phyloP scores from a whole-genome alignment of 2,113 vertebrate genomes.

The Elaphurus davidianus region DNA sequence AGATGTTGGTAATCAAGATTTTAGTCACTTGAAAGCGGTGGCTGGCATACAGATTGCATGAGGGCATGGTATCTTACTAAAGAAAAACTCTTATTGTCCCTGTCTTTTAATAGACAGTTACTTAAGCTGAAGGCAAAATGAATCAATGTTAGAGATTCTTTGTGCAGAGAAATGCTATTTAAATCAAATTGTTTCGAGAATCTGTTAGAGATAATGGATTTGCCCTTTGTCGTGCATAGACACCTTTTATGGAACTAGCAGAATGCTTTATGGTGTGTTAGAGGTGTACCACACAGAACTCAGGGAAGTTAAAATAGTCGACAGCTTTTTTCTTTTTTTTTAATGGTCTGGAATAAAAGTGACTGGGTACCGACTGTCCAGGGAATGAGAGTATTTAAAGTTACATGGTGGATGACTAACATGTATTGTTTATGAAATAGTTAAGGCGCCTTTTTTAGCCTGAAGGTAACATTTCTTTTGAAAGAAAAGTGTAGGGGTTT shows the following conservation, averaged over 20 bases:
- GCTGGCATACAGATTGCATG: background rate
- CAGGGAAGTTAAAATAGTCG: background rate
- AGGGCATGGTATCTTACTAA: background rate
- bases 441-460: background rate
- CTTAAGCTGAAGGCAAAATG: slow-evolving; percentile 39
- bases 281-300: background rate
- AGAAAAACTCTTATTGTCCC: background rate
- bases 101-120: slow-evolving; percentile 3
- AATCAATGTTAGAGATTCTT: background rate
- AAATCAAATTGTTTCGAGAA: slow-evolving; percentile 31
- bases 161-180: slow-evolving; percentile 43
- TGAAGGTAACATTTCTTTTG: background rate
- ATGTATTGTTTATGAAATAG: background rate
- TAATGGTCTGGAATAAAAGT: background rate
- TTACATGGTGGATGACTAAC: background rate
- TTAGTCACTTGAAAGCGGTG: background rate
- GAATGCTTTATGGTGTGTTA: background rate
- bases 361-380: background rate
- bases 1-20: background rate
- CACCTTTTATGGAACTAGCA: background rate
- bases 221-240: background rate
- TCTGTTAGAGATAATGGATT: background rate
- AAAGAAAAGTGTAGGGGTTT: slow-evolving; percentile 3
- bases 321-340: background rate
- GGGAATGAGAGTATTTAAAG: background rate